Evolutionary conservation across 2,797 vertebrate genomes (phyloP).

Genomic region (Todus mexicanus): DNA sequence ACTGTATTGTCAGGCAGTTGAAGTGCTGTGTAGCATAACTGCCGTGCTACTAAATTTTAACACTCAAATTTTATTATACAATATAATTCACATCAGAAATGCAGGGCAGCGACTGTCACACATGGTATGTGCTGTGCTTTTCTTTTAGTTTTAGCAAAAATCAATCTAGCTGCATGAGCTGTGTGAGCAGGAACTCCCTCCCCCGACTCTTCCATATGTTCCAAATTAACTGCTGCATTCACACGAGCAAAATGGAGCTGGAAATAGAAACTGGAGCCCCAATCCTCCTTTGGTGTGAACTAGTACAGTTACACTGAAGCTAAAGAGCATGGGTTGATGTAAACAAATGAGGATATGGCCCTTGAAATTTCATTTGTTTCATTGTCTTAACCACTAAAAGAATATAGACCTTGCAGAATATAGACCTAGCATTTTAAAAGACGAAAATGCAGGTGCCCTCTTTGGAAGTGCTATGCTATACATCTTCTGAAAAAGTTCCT

Average conservation of each 20-base stretch:
- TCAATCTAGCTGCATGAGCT: constrained; percentile 10
- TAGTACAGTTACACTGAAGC: neutral
- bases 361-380: neutral
- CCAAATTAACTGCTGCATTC: constrained; percentile 29
- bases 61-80: constrained; percentile 21
- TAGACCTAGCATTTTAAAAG: neutral
- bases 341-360: neutral
- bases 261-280: constrained; percentile 33
- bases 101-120: neutral
- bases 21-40: neutral
- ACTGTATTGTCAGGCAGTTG: constrained; percentile 33
- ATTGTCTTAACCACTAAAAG: neutral
- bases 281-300: constrained; percentile 14
- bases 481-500: neutral
- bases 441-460: neutral
- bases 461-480: neutral
- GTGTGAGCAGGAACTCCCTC: constrained; percentile 8
- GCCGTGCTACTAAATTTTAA: constrained; percentile 21
- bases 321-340: neutral
- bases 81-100: neutral
- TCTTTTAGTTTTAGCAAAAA: constrained; percentile 12
- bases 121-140: neutral
- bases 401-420: neutral
- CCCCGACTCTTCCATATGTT: constrained; percentile 33
- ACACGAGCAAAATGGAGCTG: constrained; percentile 24